Percentiles rank a stretch among this genome's conserved stretches.
Conservation (phyloP, 2,797 vertebrate genomes). For the Vespertilio murinus region DNA sequence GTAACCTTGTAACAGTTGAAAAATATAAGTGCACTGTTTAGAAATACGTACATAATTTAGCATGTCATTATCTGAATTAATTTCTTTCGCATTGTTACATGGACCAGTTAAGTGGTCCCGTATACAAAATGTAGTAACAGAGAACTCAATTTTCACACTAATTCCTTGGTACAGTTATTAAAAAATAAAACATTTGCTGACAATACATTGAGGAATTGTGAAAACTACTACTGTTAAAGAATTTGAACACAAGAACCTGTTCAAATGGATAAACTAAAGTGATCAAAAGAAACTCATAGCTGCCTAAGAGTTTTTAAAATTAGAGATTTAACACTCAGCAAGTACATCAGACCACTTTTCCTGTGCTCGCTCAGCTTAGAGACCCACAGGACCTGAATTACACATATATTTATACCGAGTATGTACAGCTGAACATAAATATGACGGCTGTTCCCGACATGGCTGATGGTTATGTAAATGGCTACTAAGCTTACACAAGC, state of each 20-base stretch:
- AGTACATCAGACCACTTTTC: not conserved
- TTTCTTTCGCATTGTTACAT: not conserved
- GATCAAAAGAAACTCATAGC: slow-evolving; percentile 27
- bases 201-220: not conserved
- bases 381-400: not conserved
- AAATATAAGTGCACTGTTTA: not conserved
- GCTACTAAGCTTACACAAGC: slow-evolving; percentile 54
- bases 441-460: not conserved
- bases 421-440: not conserved
- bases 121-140: slow-evolving; percentile 3
- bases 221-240: slow-evolving; percentile 11
- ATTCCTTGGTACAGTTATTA: not conserved
- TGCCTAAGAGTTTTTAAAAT: slow-evolving; percentile 57
- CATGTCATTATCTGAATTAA: not conserved
- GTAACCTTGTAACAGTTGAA: not conserved
- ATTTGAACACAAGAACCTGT: slow-evolving; percentile 4
- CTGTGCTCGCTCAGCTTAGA: not conserved
- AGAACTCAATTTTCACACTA: slow-evolving; percentile 16
- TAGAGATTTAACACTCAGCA: not conserved
- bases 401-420: not conserved
- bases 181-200: slow-evolving; percentile 13
- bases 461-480: not conserved
- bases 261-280: slow-evolving; percentile 33
- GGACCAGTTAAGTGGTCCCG: slow-evolving; percentile 14
- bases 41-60: slow-evolving; percentile 29